Evolutionary conservation across 2,888 invertebrate genomes (phyloP), one percentile per base, ranked within the genome.

Genomic region (Eugnorisma glareosa): DNA sequence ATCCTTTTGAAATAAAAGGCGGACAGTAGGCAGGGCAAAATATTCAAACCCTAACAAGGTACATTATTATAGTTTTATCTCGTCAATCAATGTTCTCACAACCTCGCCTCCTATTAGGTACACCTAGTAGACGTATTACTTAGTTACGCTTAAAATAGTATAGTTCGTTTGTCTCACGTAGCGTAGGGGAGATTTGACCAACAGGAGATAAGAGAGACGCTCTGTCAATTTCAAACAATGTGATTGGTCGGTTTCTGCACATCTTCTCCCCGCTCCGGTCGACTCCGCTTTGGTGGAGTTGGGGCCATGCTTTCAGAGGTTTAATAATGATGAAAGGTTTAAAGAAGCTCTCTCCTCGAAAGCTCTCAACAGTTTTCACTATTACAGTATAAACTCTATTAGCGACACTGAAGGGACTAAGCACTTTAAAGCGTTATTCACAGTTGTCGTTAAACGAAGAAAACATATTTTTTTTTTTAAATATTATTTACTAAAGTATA

Each of bases 121-220:
- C 57, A 73, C 74, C 63, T 79, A 81, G 71, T 71, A 68, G 75
- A 67, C 37, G 57, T 86, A 67, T 81, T 72, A 77, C n/a, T 75
- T 75, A 81, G 71, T 73, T 77, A 74, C 73, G 77, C 85, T 86
- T 79, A 80, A 77, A 73, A 68, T 75, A 71, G 31, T 73, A 31
- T 45, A 21, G 61, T 45, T 63, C 28, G 18, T 63, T 72, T 64
- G 28, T 64, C 45, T 57, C 21, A 11, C 31, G n/a, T 13, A 37
- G 63, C 63, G 11, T 18, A 7, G 40, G 40, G n/a, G n/a, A n/a
- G n/a, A n/a, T n/a, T n/a, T n/a, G n/a, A n/a, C n/a, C n/a, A n/a
- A n/a, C n/a, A n/a, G n/a, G n/a, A n/a, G n/a, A n/a, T n/a, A n/a
- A n/a, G n/a, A n/a, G n/a, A n/a, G n/a, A n/a, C n/a, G n/a, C n/a